Base-by-base conservation (phyloP, 2,888 invertebrate species). In the Clostera curtula region DNA sequence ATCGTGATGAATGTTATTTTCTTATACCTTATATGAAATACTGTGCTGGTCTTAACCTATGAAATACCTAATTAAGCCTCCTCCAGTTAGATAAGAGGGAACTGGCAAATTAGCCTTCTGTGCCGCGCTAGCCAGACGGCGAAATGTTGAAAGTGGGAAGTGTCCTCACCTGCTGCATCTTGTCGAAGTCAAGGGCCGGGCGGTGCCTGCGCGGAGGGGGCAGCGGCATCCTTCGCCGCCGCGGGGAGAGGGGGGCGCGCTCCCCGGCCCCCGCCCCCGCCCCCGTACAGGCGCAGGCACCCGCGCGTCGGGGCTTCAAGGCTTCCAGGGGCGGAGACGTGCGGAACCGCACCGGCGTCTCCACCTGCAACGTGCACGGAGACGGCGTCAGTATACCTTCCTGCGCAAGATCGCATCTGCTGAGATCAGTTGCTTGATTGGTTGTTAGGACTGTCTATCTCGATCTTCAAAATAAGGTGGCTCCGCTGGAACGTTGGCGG, bases 101-200 rank as follows among this genome's bases (percentile, higher is more conserved):
- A n/a, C n/a, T n/a, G n/a, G n/a, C n/a, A n/a, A n/a, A n/a, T n/a
- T n/a, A n/a, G n/a, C n/a, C n/a, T 19, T 0, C 2, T 1, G 10
- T 9, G 4, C 9, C 5, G 2, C 2, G 5, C 9, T 4, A 5
- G 19, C 19, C 2, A 10, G 10, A 5, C 9, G 8, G 6, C 7
- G 9, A 6, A 18, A 9, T 8, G 11, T 10, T 3, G 6, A 10
- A 6, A 19, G 11, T 19, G 10, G n/a, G n/a, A n/a, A n/a, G n/a
- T n/a, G n/a, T n/a, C n/a, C 19, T 25, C 84, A 95, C 95, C 91
- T 95, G 94, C 86, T 96, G 96, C 96, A 96, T 96, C 86, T 96
- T 96, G 77, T 96, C 96, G 72, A 96, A 96, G 86, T 96, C 96
- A 62, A 96, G 89, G 76, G 95, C 95, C 47, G 96, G 96, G 65